A percentile compares a stretch with the other conserved stretches of the same genome.
Conservation (phyloP, 2,113 vertebrate genomes). For the Rhabdornis inornatus region DNA sequence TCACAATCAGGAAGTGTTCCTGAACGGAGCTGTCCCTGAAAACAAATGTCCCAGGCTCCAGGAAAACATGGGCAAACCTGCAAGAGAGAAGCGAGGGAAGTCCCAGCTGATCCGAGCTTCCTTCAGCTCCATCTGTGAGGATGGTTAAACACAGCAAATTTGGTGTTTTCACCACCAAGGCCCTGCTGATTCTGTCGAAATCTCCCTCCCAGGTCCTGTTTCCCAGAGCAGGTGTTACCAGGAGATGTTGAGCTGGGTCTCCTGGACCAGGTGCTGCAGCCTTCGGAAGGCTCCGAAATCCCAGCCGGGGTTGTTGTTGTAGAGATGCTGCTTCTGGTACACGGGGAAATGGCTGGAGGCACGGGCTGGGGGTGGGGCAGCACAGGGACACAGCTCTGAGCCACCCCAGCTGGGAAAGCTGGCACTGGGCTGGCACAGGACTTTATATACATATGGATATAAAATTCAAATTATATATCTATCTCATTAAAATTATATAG, state of each 20-base stretch:
- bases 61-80: slow-evolving; percentile 91
- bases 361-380: slow-evolving; percentile 70
- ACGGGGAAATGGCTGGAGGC: slow-evolving; percentile 86
- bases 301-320: slow-evolving; percentile 88
- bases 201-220: neutral
- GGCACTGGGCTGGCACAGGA: neutral
- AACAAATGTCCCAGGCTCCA: slow-evolving; percentile 84
- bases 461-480: too few species aligned
- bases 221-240: slow-evolving; percentile 65
- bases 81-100: neutral
- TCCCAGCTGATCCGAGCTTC: neutral
- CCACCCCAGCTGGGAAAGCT: neutral
- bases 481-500: too few species aligned
- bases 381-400: neutral
- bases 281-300: slow-evolving; percentile 88
- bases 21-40: slow-evolving; percentile 80
- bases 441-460: too few species aligned
- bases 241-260: slow-evolving; percentile 83
- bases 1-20: slow-evolving; percentile 79
- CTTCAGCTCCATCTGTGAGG: neutral
- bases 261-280: slow-evolving; percentile 80
- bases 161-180: neutral
- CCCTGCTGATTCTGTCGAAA: neutral
- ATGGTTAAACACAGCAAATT: neutral
- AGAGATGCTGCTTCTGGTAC: slow-evolving; percentile 90